Percentiles rank a stretch among this genome's conserved stretches.
Conservation (phyloP, 2,113 vertebrate species). For the Alligator mississippiensis region DNA sequence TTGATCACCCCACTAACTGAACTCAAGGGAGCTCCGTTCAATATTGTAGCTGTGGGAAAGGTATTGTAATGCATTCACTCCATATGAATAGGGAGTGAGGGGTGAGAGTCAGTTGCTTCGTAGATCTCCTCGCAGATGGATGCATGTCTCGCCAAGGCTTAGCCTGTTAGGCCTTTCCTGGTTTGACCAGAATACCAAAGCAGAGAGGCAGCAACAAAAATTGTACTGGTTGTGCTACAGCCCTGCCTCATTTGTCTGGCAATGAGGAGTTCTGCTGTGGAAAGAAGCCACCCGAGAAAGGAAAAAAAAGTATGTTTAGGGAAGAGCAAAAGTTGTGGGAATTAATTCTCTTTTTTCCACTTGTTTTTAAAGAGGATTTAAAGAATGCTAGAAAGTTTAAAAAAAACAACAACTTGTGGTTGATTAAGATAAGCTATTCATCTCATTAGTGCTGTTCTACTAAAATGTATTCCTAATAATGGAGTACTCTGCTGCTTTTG, state of each 20-base stretch:
- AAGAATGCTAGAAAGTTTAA: background rate
- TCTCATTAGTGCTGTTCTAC: constrained; percentile 23
- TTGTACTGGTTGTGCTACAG: background rate
- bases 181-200: background rate
- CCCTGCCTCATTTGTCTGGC: background rate
- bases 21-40: background rate
- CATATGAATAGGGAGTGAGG: no score
- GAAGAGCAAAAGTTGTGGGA: background rate
- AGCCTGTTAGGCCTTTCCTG: background rate
- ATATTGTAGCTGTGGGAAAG: background rate
- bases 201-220: background rate
- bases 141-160: background rate
- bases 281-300: background rate
- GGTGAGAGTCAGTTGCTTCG: background rate
- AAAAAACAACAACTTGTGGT: constrained; percentile 1
- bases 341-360: background rate
- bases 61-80: background rate
- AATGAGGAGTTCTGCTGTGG: background rate
- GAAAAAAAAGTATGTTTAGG: background rate
- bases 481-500: background rate
- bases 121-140: background rate
- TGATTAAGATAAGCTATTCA: constrained; percentile 20
- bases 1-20: background rate
- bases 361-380: background rate
- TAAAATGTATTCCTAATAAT: constrained; percentile 20